Evolutionary conservation across 2,113 vertebrate species (phyloP), one percentile per base, ranked within the genome.

Genomic region (Cyphomyrus plagiostoma): DNA sequence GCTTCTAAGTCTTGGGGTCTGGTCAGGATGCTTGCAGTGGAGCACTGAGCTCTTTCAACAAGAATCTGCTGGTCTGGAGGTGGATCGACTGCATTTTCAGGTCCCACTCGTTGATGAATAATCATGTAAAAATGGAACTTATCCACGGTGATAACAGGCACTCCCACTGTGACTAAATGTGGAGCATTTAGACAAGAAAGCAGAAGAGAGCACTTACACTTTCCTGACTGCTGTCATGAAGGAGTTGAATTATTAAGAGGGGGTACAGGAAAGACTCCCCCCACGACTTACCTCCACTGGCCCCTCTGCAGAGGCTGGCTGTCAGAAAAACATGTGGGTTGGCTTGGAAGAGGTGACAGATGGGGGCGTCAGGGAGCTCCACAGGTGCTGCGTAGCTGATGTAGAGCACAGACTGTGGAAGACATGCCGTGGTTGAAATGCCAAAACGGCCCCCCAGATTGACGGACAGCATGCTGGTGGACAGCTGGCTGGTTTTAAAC

Each of bases 311-410:
- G 19, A 21, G 35, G 52, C 19, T 21, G 35, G 53, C 87, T 88
- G 56, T 88, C 87, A 88, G 39, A 53, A 48, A 86, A 48, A 86
- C 46, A 48, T 35, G 30, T 53, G 85, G 48, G 42, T 7, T 48
- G 17, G 87, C 39, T 19, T n/a, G 53, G 15, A 11, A 39, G 58
- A 70, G 48, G 88, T 88, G 88, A 80, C 62, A 89, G 88, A 80
- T 74, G 70, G 88, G 88, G 26, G 30, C 26, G 46, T 10, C 26
- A 39, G 42, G 46, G 66, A 26, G 46, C 88, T 80, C 26, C 70
- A 15, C 66, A 89, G 88, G 88, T 89, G 88, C 88, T 26, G 88
- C 23, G 4, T 52, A 70, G 66, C 15, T 80, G 88, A 89, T 80
- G 46, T 50, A 39, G 70, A 45, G 87, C 53, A 0, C 35, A 23